Evolutionary conservation across 1,140 invertebrate species (phyloP).

Genomic region (Musca domestica): DNA sequence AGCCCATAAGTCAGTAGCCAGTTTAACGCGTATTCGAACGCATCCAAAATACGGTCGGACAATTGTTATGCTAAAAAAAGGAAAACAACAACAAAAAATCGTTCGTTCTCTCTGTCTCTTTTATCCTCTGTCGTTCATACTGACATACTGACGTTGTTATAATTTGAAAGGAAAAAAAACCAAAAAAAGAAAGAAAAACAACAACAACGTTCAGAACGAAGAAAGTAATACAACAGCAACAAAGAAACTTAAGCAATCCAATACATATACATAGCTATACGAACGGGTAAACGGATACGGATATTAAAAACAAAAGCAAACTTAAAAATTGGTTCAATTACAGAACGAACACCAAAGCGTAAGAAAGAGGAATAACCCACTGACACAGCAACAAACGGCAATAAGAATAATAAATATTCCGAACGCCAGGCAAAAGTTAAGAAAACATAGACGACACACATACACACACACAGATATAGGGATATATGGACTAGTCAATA

Average conservation of each 20-base stretch:
- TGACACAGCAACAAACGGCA: not conserved
- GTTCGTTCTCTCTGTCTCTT: not conserved
- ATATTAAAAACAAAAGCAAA: not conserved
- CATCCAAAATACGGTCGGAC: not conserved
- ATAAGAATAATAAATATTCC: not conserved
- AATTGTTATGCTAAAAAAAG: not conserved
- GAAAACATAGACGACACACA: not conserved
- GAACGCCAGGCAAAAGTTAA: not conserved
- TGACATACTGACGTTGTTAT: too few relatives aligned
- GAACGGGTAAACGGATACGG: not conserved
- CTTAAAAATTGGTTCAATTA: not conserved
- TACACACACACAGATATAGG: too few relatives aligned
- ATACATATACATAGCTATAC: not conserved
- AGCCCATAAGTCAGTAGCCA: conserved; percentile 10
- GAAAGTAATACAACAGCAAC: not conserved
- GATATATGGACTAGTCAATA: too few relatives aligned
- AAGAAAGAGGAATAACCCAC: not conserved
- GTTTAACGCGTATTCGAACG: conserved; percentile 17
- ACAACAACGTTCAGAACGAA: conserved; percentile 10
- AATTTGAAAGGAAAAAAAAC: not conserved
- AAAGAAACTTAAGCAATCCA: not conserved
- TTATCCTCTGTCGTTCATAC: too few relatives aligned
- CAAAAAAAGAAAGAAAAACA: conserved; percentile 7
- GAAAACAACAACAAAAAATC: conserved; percentile 1
- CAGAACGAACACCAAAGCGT: not conserved